phyloP scores from a whole-genome alignment of 2,113 vertebrate species.

The Ictalurus punctatus region DNA sequence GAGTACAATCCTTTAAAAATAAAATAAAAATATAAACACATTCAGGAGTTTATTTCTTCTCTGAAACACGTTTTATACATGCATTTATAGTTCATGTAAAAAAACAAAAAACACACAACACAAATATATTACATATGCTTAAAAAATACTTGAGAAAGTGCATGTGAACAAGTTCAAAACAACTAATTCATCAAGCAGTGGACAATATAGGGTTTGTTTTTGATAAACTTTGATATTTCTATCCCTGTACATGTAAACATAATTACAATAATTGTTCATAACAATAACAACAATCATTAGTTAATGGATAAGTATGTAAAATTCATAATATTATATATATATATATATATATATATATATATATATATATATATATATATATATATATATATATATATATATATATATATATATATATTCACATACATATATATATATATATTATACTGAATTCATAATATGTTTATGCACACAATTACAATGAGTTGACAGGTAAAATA shows the following conservation, averaged over 20 bases:
- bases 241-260: conserved; percentile 1
- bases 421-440: background rate
- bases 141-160: background rate
- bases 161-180: background rate
- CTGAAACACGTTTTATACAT: background rate
- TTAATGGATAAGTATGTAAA: background rate
- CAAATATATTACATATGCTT: background rate
- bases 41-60: conserved; percentile 7
- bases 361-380: too few relatives aligned
- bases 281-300: background rate
- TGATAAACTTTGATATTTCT: background rate
- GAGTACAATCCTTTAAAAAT: background rate
- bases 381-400: background rate
- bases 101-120: background rate
- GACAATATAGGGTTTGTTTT: background rate
- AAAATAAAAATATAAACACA: background rate
- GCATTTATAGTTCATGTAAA: background rate
- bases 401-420: background rate
- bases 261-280: background rate
- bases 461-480: background rate
- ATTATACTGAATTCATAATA: background rate
- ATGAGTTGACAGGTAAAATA: too few relatives aligned
- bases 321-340: background rate
- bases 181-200: background rate
- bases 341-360: too few relatives aligned